Percentiles rank a stretch among this genome's conserved stretches.
Evolutionary conservation across 1,140 invertebrate genomes (phyloP).

Genomic region (Drosophila murphyi): DNA sequence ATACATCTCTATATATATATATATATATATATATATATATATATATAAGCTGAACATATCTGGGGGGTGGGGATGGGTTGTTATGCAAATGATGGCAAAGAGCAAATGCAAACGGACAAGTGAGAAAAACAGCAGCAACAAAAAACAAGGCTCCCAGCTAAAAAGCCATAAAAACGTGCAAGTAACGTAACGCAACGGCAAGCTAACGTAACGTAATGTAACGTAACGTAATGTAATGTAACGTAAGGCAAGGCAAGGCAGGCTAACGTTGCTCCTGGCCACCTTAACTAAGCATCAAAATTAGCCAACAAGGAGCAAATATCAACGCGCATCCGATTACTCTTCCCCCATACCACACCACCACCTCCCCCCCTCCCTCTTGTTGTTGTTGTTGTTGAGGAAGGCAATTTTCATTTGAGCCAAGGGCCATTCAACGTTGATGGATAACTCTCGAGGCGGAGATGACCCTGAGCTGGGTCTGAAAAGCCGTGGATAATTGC

Average conservation of each 20-base stretch:
- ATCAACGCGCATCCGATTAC: slow-evolving; percentile 33
- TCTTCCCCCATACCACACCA: background rate
- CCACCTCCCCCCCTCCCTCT: background rate
- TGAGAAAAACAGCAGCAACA: too few species aligned
- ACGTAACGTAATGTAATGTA: too few species aligned
- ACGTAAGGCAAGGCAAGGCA: too few species aligned
- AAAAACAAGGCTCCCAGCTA: too few species aligned
- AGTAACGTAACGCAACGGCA: too few species aligned
- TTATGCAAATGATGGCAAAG: background rate
- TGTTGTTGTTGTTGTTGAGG: slow-evolving; percentile 16
- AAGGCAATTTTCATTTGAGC: slow-evolving; percentile 62
- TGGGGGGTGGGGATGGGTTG: background rate
- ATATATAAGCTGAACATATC: background rate
- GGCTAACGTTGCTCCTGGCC: background rate
- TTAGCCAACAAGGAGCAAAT: slow-evolving; percentile 36
- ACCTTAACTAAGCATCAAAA: slow-evolving; percentile 13
- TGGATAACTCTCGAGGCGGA: slow-evolving; percentile 58
- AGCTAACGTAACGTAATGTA: too few species aligned
- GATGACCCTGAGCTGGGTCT: slow-evolving; percentile 2
- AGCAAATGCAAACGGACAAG: too few species aligned
- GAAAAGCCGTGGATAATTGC: slow-evolving; percentile 57
- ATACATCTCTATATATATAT: too few species aligned
- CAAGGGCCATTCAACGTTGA: slow-evolving; percentile 55
- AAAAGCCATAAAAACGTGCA: too few species aligned
- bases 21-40: too few species aligned